Percentiles rank a stretch among this genome's conserved stretches.
phyloP scores from a whole-genome alignment of 2,888 invertebrate species.

The Nymphalis urticae region DNA sequence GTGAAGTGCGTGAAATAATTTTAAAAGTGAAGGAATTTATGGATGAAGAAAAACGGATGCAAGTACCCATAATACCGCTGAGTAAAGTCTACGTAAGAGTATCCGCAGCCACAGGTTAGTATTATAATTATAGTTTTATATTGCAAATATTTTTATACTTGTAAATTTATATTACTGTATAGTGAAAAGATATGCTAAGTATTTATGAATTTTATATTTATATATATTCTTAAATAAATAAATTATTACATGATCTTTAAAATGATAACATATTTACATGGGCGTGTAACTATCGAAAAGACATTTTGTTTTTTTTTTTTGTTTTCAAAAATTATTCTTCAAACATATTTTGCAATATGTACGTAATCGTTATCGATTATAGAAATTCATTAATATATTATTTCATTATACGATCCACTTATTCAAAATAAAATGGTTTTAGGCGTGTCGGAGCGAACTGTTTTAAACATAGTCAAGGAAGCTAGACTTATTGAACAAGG shows the following conservation, averaged over 20 bases:
- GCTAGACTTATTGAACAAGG: constrained; percentile 75
- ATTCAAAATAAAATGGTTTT: constrained; percentile 29
- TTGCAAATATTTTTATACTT: background rate
- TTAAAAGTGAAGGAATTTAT: constrained; percentile 76
- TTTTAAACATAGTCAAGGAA: constrained; percentile 73
- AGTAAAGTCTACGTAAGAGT: constrained; percentile 75
- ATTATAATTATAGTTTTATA: constrained; percentile 18
- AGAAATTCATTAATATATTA: too few relatives aligned
- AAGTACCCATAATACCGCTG: constrained; percentile 75
- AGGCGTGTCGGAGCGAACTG: constrained; percentile 75
- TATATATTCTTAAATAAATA: background rate
- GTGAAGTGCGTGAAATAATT: constrained; percentile 75
- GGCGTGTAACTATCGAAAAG: background rate
- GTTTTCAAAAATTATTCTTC: too few relatives aligned
- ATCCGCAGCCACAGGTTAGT: constrained; percentile 72
- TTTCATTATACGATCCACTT: too few relatives aligned
- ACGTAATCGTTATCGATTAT: too few relatives aligned
- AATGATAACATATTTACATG: background rate
- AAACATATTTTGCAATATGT: too few relatives aligned
- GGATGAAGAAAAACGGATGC: constrained; percentile 78
- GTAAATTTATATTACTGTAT: too few relatives aligned
- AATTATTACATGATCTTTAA: background rate
- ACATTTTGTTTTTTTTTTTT: background rate
- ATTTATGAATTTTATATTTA: background rate
- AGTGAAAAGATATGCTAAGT: background rate